Conservation (phyloP, 2,797 vertebrate genomes). For the Myotis pilosus region DNA sequence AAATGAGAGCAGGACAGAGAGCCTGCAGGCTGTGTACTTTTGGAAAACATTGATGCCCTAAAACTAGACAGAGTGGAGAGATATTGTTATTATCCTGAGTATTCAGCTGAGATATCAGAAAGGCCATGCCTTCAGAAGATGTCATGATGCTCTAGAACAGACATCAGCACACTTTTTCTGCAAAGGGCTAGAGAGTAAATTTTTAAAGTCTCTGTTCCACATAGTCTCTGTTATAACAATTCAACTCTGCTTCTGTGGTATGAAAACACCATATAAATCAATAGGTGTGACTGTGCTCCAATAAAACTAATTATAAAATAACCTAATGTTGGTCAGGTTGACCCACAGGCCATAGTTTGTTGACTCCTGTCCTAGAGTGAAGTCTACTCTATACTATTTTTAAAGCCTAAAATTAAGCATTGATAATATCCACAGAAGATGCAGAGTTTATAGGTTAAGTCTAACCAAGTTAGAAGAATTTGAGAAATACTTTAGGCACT, state of each 20-base stretch:
- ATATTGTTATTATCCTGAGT: background rate
- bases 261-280: constrained; percentile 31
- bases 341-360: background rate
- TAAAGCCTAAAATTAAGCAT: constrained; percentile 8
- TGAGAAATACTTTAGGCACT: background rate
- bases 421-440: background rate
- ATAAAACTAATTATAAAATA: constrained; percentile 49
- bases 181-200: background rate
- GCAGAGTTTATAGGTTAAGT: background rate
- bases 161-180: background rate
- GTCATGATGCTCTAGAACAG: background rate
- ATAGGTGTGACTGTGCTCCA: background rate
- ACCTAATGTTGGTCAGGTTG: background rate
- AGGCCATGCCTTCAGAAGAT: background rate
- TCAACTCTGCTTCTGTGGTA: background rate
- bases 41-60: background rate
- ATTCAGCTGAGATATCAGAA: background rate
- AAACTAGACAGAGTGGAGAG: background rate
- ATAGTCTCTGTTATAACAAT: background rate
- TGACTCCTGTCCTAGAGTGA: background rate
- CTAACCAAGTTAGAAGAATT: background rate
- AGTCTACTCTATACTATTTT: background rate
- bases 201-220: background rate
- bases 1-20: background rate
- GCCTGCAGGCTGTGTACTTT: background rate